phyloP scores from a whole-genome alignment of 2,113 vertebrate species.

The cattle (Bos taurus) region ARS-UCD2.0 NC_037332.1:64234001-64234500 shows the following conservation, averaged over 20 bases:
- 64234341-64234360: neutral
- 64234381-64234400: neutral
- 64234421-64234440: neutral
- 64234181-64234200: neutral
- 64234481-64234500: neutral
- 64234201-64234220: neutral
- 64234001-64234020: neutral
- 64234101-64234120: neutral
- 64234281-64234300: neutral
- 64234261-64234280: neutral
- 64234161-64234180: neutral
- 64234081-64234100: neutral
- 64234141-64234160: neutral
- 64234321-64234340: neutral
- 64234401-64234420: neutral
- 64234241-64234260: conserved; percentile 8
- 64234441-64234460: neutral
- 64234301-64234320: neutral
- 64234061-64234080: conserved; percentile 1
- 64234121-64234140: neutral
- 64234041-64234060: conserved; percentile 7
- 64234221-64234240: neutral
- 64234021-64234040: conserved; percentile 3
- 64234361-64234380: neutral
- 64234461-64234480: neutral